Evolutionary conservation across 2,113 vertebrate genomes (phyloP), one percentile per base, ranked within the genome.

Genomic region (Bucco capensis): DNA sequence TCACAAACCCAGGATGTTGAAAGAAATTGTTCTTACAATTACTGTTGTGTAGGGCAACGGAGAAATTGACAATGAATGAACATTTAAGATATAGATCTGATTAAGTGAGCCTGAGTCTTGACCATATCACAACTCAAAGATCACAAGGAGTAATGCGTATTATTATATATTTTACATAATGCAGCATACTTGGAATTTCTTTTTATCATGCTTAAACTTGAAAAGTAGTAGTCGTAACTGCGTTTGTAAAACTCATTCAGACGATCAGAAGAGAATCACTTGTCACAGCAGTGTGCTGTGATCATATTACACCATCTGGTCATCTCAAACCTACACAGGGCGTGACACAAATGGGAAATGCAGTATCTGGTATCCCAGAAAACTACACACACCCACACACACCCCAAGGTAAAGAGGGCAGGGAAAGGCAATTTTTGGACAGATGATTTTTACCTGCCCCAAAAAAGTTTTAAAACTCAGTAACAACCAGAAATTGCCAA

Each of bases 261-360:
- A 25, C 65, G 83, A 93, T 28, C 64, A 92, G 82, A 57, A 96
- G 79, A 91, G 31, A 95, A 80, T 3, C 28, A 3, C 64, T 88
- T 83, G 83, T 60, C 57, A 77, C 35, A 83, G 76, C 15, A 30
- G 22, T 60, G 73, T 33, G 75, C 57, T 56, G 44, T 23, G 77
- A 95, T 92, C 89, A 50, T 9, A 60, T 78, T 89, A 89, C 40
- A 86, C 89, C 91, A 97, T 76, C 79, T 95, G 94, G 81, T 27
- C 57, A 88, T 14, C 94, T 84, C 83, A 60, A 88, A 49, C 75
- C 31, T 19, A 60, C 28, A 65, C 46, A 73, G 53, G 56, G 66
- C 53, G 86, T 80, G 85, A 86, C 84, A 94, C 46, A 80, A 91
- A 83, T 5, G 70, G 87, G 50, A 94, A 96, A 92, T 19, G 60